phyloP scores from a whole-genome alignment of 2,888 invertebrate genomes.

The Chironomus riparius region DNA sequence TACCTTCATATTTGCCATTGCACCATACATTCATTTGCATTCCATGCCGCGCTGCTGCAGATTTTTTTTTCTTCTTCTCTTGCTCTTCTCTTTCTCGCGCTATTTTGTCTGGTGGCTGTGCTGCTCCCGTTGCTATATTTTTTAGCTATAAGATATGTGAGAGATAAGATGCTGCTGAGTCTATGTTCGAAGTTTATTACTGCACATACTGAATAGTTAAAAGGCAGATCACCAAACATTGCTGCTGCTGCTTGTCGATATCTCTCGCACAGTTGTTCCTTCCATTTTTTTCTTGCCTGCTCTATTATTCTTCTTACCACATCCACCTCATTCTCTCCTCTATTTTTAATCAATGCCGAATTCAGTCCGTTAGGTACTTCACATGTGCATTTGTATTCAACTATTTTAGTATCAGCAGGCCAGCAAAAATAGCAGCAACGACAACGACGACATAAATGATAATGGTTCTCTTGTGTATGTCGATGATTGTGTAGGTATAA shows the following conservation, averaged over 20 bases:
- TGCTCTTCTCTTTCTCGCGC: no score
- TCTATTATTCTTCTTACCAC: neutral
- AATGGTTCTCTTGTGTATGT: neutral
- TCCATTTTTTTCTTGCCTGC: no score
- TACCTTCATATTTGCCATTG: slow-evolving; percentile 12
- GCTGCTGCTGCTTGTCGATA: no score
- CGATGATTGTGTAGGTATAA: neutral
- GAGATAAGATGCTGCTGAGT: no score
- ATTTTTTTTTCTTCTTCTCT: neutral
- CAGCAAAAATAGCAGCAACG: neutral
- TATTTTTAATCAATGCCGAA: slow-evolving; percentile 22
- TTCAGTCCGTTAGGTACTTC: neutral
- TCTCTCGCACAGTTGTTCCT: no score
- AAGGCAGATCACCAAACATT: no score
- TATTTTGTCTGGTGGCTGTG: no score
- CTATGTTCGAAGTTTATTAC: no score
- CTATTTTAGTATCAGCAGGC: slow-evolving; percentile 17
- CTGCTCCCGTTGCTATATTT: no score
- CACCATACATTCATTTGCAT: slow-evolving; percentile 19
- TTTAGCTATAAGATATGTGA: no score
- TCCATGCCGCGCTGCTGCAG: neutral
- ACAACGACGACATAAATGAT: neutral
- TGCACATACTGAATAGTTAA: no score
- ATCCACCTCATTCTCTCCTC: neutral
- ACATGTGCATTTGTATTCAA: neutral